Evolutionary conservation across 2,888 invertebrate species (phyloP).

Genomic region (Physocephala rufipes): DNA sequence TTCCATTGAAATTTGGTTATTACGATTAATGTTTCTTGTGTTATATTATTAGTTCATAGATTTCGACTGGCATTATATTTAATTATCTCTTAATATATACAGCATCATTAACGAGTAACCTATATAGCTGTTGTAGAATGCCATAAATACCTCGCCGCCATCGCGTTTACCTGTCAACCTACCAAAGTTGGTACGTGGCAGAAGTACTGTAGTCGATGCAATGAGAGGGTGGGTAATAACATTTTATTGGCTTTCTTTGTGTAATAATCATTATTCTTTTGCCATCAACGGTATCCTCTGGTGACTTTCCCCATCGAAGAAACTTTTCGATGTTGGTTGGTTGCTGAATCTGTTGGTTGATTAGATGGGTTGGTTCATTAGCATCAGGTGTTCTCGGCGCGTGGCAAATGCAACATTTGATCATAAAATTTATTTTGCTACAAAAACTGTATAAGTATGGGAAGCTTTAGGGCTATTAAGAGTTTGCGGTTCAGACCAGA

Average conservation of each 20-base stretch:
- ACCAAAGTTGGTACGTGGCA: background rate
- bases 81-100: conserved; percentile 7
- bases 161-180: too few species aligned
- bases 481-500: conserved; percentile 36
- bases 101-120: conserved; percentile 21
- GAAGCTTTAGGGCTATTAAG: conserved; percentile 49
- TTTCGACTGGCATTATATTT: background rate
- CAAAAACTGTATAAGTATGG: conserved; percentile 37
- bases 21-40: too few species aligned
- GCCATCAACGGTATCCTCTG: background rate
- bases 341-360: background rate
- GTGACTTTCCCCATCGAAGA: too few species aligned
- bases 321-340: too few species aligned
- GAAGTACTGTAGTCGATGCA: background rate
- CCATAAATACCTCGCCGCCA: background rate
- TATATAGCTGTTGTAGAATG: background rate
- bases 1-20: too few species aligned
- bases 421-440: conserved; percentile 47
- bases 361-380: conserved; percentile 18
- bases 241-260: background rate
- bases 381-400: conserved; percentile 47
- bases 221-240: background rate
- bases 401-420: conserved; percentile 47
- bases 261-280: background rate
- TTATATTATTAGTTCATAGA: background rate